Evolutionary conservation across 2,888 invertebrate genomes (phyloP).

Genomic region (Morinoia aosen): DNA sequence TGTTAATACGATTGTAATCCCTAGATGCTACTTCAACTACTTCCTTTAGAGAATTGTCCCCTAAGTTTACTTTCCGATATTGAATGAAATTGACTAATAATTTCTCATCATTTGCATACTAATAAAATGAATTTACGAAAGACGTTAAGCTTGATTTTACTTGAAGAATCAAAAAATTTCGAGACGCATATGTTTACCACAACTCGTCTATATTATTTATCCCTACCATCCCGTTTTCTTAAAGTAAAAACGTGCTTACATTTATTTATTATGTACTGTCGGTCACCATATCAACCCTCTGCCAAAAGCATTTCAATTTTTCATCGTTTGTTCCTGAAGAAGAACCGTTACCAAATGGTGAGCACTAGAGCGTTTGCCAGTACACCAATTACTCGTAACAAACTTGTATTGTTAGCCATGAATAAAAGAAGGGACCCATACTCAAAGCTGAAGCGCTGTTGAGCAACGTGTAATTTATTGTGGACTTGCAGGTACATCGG

Average conservation of each 20-base stretch:
- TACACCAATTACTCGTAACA: not conserved
- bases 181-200: too few species aligned
- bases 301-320: not conserved
- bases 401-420: not conserved
- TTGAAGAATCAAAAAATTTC: too few species aligned
- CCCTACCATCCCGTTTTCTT: not conserved
- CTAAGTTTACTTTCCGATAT: too few species aligned
- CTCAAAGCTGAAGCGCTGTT: not conserved
- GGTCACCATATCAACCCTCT: not conserved
- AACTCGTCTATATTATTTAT: not conserved
- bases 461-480: not conserved
- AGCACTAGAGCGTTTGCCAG: not conserved
- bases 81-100: too few species aligned
- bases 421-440: not conserved
- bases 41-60: too few species aligned
- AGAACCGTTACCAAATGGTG: not conserved
- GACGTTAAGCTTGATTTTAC: too few species aligned
- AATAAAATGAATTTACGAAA: too few species aligned
- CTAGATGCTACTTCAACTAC: too few species aligned
- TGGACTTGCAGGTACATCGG: not conserved
- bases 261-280: not conserved
- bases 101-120: too few species aligned
- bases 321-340: not conserved
- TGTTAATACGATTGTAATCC: too few species aligned
- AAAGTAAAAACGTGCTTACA: not conserved